These are phyloP conservation scores for Chlorops oryzae DNA, from an alignment of 1,140 invertebrate genomes.

Conservation along the genomic window DNA sequence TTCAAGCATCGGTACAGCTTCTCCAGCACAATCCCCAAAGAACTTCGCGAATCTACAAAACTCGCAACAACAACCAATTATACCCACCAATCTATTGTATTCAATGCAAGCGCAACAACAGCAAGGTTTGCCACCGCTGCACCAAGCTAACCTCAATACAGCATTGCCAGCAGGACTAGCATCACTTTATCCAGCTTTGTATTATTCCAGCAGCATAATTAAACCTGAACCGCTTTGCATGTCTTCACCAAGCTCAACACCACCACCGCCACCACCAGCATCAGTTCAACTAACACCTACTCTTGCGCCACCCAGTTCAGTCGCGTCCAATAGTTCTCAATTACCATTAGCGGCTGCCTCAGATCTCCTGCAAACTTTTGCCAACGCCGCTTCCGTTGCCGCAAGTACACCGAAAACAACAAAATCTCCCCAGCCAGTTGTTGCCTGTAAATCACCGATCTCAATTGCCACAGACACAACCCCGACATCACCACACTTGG, in stretches of 20 bases:
- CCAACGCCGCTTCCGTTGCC: conserved; percentile 29
- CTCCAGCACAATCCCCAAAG: conserved; percentile 27
- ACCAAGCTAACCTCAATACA: neutral
- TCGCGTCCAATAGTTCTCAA: too few species aligned
- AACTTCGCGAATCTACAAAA: neutral
- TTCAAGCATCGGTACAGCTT: conserved; percentile 34
- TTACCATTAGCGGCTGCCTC: conserved; percentile 16
- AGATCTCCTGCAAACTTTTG: conserved; percentile 33
- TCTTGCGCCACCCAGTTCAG: conserved; percentile 24
- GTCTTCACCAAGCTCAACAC: neutral
- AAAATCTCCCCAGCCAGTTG: neutral
- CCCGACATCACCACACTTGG: conserved; percentile 18
- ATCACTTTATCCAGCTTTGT: conserved; percentile 34
- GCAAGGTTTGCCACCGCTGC: too few species aligned
- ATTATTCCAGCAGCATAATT: conserved; percentile 25
- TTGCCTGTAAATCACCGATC: too few species aligned
- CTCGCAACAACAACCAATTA: conserved; percentile 15
- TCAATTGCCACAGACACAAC: conserved; percentile 16
- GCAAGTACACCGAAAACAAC: conserved; percentile 4
- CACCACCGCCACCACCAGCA: neutral
- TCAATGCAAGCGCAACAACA: conserved; percentile 26
- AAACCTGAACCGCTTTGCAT: conserved; percentile 26
- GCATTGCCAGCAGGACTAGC: conserved; percentile 21
- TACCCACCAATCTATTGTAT: conserved; percentile 30
- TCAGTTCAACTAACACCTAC: conserved; percentile 2